Evolutionary conservation across 1,140 invertebrate genomes (phyloP), one percentile per base, ranked within the genome.

Genomic region (Caenorhabditis remanei): DNA sequence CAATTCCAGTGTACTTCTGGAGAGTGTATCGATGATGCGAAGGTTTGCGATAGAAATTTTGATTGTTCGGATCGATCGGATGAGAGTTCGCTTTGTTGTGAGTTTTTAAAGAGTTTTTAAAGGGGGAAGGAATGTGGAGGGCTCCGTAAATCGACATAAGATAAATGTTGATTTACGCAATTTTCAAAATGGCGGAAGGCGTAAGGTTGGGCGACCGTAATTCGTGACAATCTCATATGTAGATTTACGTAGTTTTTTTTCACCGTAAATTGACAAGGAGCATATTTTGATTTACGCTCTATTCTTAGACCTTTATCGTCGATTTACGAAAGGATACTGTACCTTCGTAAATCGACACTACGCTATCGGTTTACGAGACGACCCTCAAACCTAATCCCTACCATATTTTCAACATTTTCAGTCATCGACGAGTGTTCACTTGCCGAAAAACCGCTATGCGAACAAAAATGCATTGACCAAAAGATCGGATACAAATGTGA

Each of bases 391-490:
- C n/a, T n/a, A n/a, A 1, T 32, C 32, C 32, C 32, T 32, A 32
- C 32, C 32, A 32, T 2, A 32, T 32, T 32, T 32, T 32, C 0
- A 32, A 32, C 5, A 8, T 79, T 91, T 92, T 14, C 88, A 94
- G 93, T 97, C 92, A 95, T 99, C 4, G 96, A 99, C 91, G 97
- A 99, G 93, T 99, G 98, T 92, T 95, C 95, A 19, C 95, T 95
- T 91, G 94, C 96, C 0, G 96, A 98, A 92, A 94, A 96, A 53
- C 96, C 98, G 93, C 96, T 98, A 89, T 99, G 98, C 93, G 96
- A 96, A 4, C 97, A 99, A 92, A 96, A 96, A 90, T 99, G 98
- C 92, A 94, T 98, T 0, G 96, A 99, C 92, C 97, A 96, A 0
- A 94, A 96, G 0, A 98, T 96, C 0, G 95, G 96, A 21, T 99